Evolutionary conservation across 2,113 vertebrate species (phyloP), one percentile per base, ranked within the genome.

Genomic region (Charadrius vociferus): DNA sequence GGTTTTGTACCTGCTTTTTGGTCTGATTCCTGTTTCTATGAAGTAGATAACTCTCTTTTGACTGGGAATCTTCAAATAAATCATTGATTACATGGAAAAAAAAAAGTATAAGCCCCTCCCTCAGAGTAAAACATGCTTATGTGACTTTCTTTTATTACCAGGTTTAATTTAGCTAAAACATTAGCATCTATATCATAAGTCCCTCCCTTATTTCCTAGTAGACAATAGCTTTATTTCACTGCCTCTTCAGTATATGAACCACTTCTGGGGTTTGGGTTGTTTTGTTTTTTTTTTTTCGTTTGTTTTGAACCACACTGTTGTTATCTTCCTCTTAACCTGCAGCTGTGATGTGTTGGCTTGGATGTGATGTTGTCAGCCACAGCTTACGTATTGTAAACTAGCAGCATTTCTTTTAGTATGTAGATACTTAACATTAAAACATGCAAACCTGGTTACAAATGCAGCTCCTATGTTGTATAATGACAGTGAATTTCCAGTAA

Each of bases 1-100:
- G 19, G 0, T 47, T 88, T 81, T 92, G 14, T 90, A 65, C 22
- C 3, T 90, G n/a, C 10, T 87, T 86, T 82, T 88, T 37, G 50
- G 21, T 63, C 14, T 55, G 41, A 43, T 81, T 88, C 19, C 14
- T 77, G 14, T 77, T 41, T 77, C 22, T 81, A 3, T 58, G 29
- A 72, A 77, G n/a, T 81, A 56, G 34, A 70, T 68, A 32, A 50
- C 24, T 91, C 29, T 77, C 34, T 88, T 80, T 85, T 87, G 23
- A 67, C 19, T 82, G 20, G 65, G 20, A 58, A 93, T 43, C 36
- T 81, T 95, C 24, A 92, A 96, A 96, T 96, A 96, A 96, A 96
- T 70, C 32, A 47, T 55, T 81, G 39, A 75, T 82, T 41, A 66
- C 2, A 3, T 50, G 22, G 7, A 5, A 14, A 67, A 88, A 88